Conservation (phyloP, 2,888 invertebrate species). For the Carterocephalus palaemon region DNA sequence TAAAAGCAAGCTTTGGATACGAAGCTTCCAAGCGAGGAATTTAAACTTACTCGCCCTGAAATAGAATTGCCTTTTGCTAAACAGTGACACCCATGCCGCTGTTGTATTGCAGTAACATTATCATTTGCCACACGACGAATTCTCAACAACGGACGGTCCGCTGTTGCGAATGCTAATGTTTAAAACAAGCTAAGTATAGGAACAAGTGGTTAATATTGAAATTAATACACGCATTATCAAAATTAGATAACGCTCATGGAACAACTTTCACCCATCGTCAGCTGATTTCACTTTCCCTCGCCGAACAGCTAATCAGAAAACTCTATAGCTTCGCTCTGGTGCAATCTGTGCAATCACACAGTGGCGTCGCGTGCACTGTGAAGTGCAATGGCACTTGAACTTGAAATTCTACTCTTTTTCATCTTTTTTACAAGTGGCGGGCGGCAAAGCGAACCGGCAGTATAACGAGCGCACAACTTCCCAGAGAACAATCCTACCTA, state of each 20-base stretch:
- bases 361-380: not conserved
- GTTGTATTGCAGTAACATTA: too few species aligned
- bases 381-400: not conserved
- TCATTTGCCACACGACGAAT: too few species aligned
- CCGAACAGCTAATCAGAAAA: slow-evolving; percentile 52
- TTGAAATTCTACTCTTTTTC: not conserved
- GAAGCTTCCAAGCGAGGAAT: slow-evolving; percentile 33
- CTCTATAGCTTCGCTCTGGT: too few species aligned
- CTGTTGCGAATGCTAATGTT: not conserved
- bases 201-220: too few species aligned
- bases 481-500: not conserved
- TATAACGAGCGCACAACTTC: not conserved
- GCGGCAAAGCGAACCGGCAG: too few species aligned
- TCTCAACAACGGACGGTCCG: too few species aligned
- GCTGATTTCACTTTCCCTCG: slow-evolving; percentile 65
- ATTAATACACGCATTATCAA: slow-evolving; percentile 44
- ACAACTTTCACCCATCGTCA: slow-evolving; percentile 66
- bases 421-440: too few species aligned
- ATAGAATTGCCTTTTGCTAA: slow-evolving; percentile 46
- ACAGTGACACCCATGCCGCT: too few species aligned
- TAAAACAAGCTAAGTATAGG: too few species aligned
- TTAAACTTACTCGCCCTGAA: slow-evolving; percentile 42
- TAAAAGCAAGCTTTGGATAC: slow-evolving; percentile 31
- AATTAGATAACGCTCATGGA: slow-evolving; percentile 68
- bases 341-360: slow-evolving; percentile 54